Evolutionary conservation across 2,113 vertebrate species (phyloP).

Genomic region (Spheniscus mendiculus): DNA sequence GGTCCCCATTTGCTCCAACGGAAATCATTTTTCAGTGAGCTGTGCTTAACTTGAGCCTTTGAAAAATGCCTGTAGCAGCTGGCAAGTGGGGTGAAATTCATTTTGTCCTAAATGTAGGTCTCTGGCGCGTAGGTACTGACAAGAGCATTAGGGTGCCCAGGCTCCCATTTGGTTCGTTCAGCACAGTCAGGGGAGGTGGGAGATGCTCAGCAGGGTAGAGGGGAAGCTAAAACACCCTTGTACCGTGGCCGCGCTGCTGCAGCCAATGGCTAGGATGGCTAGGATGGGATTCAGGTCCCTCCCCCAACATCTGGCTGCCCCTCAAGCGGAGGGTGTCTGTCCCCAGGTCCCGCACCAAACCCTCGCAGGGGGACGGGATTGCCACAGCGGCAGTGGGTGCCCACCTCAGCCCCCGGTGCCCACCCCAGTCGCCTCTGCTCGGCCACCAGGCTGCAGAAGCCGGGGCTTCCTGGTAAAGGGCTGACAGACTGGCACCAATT

Average conservation of each 20-base stretch:
- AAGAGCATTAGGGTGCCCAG: too few relatives aligned
- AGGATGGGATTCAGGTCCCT: rapidly evolving
- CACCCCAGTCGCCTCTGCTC: rapidly evolving
- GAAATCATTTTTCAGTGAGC: not conserved
- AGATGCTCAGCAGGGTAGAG: not conserved
- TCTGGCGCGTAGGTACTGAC: not conserved
- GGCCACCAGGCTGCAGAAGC: not conserved
- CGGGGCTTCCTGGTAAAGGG: not conserved
- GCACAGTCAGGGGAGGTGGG: rapidly evolving
- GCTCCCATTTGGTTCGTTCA: not conserved
- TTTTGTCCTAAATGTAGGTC: not conserved
- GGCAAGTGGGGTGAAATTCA: not conserved
- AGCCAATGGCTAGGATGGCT: rapidly evolving
- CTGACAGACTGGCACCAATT: not conserved
- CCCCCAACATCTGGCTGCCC: not conserved
- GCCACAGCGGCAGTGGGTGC: rapidly evolving
- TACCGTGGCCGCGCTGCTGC: rapidly evolving
- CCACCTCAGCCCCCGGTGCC: rapidly evolving
- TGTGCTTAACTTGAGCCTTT: not conserved
- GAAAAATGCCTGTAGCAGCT: not conserved
- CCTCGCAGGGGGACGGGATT: rapidly evolving
- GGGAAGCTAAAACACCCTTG: rapidly evolving
- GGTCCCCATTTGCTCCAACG: not conserved
- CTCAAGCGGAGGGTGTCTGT: not conserved
- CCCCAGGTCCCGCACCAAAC: rapidly evolving